Evolutionary conservation across 2,888 invertebrate genomes (phyloP), one percentile per base, ranked within the genome.

Genomic region (Deroplatys truncata): DNA sequence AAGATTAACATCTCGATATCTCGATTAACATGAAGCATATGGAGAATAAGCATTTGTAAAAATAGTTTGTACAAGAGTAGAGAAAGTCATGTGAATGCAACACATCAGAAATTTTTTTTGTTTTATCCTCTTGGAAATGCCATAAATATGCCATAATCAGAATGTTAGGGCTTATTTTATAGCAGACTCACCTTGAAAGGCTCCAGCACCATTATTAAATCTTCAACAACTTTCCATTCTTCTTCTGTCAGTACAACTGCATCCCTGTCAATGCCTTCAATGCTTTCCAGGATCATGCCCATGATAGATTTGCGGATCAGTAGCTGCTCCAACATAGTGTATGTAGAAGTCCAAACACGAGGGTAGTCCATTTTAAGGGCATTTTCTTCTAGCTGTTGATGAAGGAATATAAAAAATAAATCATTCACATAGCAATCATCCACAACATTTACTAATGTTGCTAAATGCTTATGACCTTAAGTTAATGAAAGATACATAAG

Each of bases 301-400:
- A 94, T 91, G 15, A 93, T 92, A 49, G 92, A 92, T 87, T 92
- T 92, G 13, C 94, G 92, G 1, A 93, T 90, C 8, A 93, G 91
- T 90, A 94, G 92, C 91, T 93, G 92, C 89, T 94, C 94, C 9
- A 94, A 91, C 94, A 94, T 94, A 16, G 92, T 93, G 88, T 94
- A 94, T 0, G 94, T 94, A 3, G 94, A 93, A 29, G 93, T 93
- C 94, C 94, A 94, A 31, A 94, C 92, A 16, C 92, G 89, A 10
- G 93, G 93, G 91, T 93, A 93, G 91, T 94, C 94, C 91, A 93
- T 89, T 25, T 88, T 87, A 10, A 91, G 89, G n/a, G 88, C 87
- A 29, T 88, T 88, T 72, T 91, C 91, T 88, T 91, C 91, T 20
- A 91, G 84, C 91, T 91, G 89, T 49, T 72, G n/a, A 43, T 31